Evolutionary conservation across 2,797 vertebrate genomes (phyloP).

Genomic region (Peromyscus melanophrys): DNA sequence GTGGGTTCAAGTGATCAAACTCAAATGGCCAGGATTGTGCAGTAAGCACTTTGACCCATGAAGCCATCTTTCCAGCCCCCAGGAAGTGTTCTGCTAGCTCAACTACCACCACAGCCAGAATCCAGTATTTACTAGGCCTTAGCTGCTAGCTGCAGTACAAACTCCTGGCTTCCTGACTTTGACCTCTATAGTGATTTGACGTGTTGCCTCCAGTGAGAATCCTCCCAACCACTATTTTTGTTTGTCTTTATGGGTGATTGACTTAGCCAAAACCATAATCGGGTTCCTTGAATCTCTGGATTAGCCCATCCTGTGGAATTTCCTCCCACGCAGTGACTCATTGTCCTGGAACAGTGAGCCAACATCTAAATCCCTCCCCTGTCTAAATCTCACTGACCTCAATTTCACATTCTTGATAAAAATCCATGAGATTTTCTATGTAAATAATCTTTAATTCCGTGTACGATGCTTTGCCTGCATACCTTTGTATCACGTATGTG

Average conservation of each 20-base stretch:
- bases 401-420: not conserved
- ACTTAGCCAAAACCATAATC: not conserved
- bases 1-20: not conserved
- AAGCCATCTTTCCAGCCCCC: not conserved
- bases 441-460: not conserved
- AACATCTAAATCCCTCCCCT: not conserved
- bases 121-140: not conserved
- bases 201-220: not conserved
- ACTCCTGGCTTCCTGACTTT: not conserved
- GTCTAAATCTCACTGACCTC: too few relatives aligned
- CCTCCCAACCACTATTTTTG: not conserved
- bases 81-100: not conserved
- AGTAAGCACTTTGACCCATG: not conserved
- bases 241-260: not conserved
- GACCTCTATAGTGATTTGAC: not conserved
- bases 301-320: not conserved
- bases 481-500: not conserved
- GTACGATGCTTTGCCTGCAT: not conserved
- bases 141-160: not conserved
- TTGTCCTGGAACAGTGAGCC: not conserved
- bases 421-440: not conserved
- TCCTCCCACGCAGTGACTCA: not conserved
- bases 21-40: not conserved
- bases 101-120: not conserved
- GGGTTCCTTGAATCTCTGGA: not conserved